Conservation (phyloP, 2,888 invertebrate species). For the Synanthedon tipuliformis region DNA sequence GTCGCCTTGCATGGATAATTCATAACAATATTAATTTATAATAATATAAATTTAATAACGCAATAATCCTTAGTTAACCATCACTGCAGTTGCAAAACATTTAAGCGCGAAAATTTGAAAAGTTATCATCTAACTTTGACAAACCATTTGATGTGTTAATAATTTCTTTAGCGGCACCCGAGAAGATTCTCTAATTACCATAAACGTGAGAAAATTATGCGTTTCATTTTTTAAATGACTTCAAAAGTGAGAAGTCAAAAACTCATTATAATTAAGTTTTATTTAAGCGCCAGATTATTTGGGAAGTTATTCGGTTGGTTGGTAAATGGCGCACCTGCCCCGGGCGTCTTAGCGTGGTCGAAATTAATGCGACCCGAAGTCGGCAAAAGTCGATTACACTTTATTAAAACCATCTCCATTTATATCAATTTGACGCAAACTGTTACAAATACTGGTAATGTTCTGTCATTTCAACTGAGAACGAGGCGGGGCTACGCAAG, state of each 20-base stretch:
- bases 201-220: too few species aligned
- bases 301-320: conserved; percentile 50
- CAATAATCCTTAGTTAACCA: too few species aligned
- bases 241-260: conserved; percentile 33
- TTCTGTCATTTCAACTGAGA: conserved; percentile 63
- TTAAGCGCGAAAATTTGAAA: too few species aligned
- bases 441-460: conserved; percentile 71
- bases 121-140: too few species aligned
- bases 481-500: conserved; percentile 67
- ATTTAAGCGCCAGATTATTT: conserved; percentile 64
- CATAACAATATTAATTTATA: too few species aligned
- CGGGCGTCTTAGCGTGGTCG: conserved; percentile 64
- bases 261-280: conserved; percentile 62
- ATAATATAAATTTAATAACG: too few species aligned
- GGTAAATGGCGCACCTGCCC: conserved; percentile 65
- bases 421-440: conserved; percentile 71
- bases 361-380: conserved; percentile 69
- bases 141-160: too few species aligned
- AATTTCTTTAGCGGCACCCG: too few species aligned
- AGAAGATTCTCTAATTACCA: too few species aligned
- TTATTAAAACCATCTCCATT: conserved; percentile 71
- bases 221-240: too few species aligned
- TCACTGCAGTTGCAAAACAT: too few species aligned
- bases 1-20: too few species aligned
- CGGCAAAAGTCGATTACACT: conserved; percentile 71